A percentile compares a stretch with the other conserved stretches of the same genome.
These are phyloP conservation scores for Merluccius polli DNA, from an alignment of 2,797 vertebrate species.

Conservation along the genomic window DNA sequence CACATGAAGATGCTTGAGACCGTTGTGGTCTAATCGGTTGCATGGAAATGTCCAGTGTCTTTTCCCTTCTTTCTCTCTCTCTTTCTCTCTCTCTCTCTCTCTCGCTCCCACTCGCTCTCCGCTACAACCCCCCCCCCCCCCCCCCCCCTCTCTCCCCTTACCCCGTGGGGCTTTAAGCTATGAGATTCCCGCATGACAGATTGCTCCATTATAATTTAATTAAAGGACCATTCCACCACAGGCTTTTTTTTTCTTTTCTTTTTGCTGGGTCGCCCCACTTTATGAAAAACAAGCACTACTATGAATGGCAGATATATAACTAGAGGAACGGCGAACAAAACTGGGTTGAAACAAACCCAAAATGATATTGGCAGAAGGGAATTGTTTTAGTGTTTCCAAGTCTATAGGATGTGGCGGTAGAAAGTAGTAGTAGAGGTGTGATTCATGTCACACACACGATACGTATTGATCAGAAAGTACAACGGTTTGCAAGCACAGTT, in stretches of 20 bases:
- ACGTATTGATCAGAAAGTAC: background rate
- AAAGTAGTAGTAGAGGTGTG: background rate
- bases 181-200: slow-evolving; percentile 49
- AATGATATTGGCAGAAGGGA: background rate
- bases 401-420: background rate
- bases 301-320: background rate
- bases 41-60: background rate
- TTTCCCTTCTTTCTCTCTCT: background rate
- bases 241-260: slow-evolving; percentile 34
- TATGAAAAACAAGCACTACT: slow-evolving; percentile 12
- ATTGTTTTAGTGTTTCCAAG: background rate
- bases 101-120: background rate
- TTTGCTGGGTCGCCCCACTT: slow-evolving; percentile 52
- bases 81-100: background rate
- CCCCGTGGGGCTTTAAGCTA: slow-evolving; percentile 12
- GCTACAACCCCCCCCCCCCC: background rate
- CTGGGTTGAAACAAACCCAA: background rate
- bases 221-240: slow-evolving; percentile 32
- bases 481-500: background rate
- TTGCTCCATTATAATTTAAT: slow-evolving; percentile 60
- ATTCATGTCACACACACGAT: background rate
- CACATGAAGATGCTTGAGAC: background rate
- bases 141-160: background rate
- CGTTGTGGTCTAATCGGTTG: background rate
- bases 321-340: background rate